Base-by-base conservation (phyloP, 1,140 invertebrate genomes). In the Littorina saxatilis region DNA sequence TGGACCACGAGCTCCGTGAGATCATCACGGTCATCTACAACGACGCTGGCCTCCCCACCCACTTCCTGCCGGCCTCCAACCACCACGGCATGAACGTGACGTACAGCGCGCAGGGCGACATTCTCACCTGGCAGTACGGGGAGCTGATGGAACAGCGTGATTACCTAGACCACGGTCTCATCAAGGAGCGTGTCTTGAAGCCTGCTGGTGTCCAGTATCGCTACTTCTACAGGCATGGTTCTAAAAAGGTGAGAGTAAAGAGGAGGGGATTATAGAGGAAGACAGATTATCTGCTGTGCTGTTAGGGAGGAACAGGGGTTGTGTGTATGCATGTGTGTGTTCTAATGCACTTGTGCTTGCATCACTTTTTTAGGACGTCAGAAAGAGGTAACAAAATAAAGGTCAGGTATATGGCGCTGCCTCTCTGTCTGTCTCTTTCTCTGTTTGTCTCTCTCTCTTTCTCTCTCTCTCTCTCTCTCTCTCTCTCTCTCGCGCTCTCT, bases 101-200 rank as follows among this genome's bases (percentile, higher is more conserved):
- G 85, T 93, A 93, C 84, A 91, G 91, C 80, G 84, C 93, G 80
- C 98, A 97, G 92, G 98, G 98, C 85, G 94, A 97, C 76, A 95
- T 99, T n/a, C 95, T 96, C 83, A 95, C 95, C 29, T 98, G 98
- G 97, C 95, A 95, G 87, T 98, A 98, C 96, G 98, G 97, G 1
- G 94, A 94, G 0, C 95, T 96, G 9, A 95, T 96, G 85, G 96
- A 98, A 88, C 95, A 95, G 61, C 97, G 97, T 88, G 95, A 94
- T 80, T 99, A 98, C 90, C 96, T 98, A 86, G 94, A 95, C 0
- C 95, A 97, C 82, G 97, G 97, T 0, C 93, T 97, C 79, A 92
- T 98, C 23, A 95, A 96, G 13, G 96, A 97, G 92, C 95, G 97
- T 43, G 95, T 95, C 29, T 96, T 96, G 82, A 94, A 85, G 23